phyloP scores from a whole-genome alignment of 2,797 vertebrate species.

The Podarcis lilfordi region DNA sequence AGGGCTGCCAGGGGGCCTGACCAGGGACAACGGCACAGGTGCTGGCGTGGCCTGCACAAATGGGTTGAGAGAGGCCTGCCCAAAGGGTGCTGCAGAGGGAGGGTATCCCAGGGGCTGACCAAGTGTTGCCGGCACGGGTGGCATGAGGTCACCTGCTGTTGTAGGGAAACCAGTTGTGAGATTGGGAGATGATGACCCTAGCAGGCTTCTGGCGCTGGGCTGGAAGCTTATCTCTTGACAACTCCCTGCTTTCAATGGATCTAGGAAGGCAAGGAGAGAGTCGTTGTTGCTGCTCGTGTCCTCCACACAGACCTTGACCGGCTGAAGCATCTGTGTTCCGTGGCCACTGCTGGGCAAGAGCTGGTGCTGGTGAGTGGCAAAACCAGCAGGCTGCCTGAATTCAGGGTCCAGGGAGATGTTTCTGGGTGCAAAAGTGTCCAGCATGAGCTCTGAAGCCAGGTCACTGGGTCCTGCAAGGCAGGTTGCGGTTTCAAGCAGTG shows the following conservation, averaged over 20 bases:
- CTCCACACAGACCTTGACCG: slow-evolving; percentile 69
- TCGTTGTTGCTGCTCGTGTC: slow-evolving; percentile 61
- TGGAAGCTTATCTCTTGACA: slow-evolving; percentile 11
- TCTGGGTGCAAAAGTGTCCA: slow-evolving; percentile 69
- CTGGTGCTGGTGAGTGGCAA: slow-evolving; percentile 56
- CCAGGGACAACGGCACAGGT: slow-evolving; percentile 73
- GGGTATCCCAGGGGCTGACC: slow-evolving; percentile 74
- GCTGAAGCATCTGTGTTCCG: slow-evolving; percentile 80
- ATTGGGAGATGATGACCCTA: slow-evolving; percentile 54
- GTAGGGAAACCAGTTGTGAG: slow-evolving; percentile 55
- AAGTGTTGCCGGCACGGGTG: slow-evolving; percentile 52
- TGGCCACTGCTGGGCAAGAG: slow-evolving; percentile 54
- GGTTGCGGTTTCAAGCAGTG: slow-evolving; percentile 32
- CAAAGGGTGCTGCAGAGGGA: slow-evolving; percentile 74
- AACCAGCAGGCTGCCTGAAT: slow-evolving; percentile 73
- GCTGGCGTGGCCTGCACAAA: slow-evolving; percentile 80
- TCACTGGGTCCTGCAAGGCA: slow-evolving; percentile 18
- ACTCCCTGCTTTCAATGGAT: slow-evolving; percentile 81
- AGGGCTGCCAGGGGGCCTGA: slow-evolving; percentile 57
- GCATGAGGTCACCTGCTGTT: slow-evolving; percentile 55
- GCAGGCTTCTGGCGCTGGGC: slow-evolving; percentile 26
- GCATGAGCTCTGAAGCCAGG: slow-evolving; percentile 60
- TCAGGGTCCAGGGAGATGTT: slow-evolving; percentile 73
- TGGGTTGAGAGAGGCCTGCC: slow-evolving; percentile 84
- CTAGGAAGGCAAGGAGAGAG: slow-evolving; percentile 89